Evolutionary conservation across 2,113 vertebrate genomes (phyloP).

Genomic region (Peromyscus californicus): DNA sequence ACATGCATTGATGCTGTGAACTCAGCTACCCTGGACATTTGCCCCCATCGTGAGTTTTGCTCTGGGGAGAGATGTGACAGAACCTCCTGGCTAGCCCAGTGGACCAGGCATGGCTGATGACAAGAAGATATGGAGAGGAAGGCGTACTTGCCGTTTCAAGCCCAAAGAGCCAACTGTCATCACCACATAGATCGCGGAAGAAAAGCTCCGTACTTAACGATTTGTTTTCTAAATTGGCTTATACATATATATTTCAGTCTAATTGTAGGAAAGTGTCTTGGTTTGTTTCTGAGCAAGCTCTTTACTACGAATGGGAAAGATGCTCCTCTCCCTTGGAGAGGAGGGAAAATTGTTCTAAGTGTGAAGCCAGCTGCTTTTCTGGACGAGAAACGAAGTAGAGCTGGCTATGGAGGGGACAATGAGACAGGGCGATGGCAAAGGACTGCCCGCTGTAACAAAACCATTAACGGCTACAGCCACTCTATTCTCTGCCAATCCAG

Average conservation of each 20-base stretch:
- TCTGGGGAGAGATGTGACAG: slow-evolving; percentile 32
- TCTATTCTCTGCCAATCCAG: slow-evolving; percentile 87
- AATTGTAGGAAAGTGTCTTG: slow-evolving; percentile 13
- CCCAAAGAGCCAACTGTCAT: slow-evolving; percentile 66
- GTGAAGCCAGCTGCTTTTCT: slow-evolving; percentile 75
- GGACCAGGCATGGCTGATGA: slow-evolving; percentile 24
- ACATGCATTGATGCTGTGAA: slow-evolving; percentile 73
- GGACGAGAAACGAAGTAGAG: slow-evolving; percentile 76
- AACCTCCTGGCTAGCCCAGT: slow-evolving; percentile 61
- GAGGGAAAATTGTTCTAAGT: slow-evolving; percentile 73
- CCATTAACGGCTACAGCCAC: slow-evolving; percentile 80
- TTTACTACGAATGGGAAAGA: not conserved
- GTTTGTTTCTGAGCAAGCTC: slow-evolving; percentile 44
- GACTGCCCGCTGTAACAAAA: slow-evolving; percentile 80
- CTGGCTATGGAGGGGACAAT: slow-evolving; percentile 67
- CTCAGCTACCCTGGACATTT: slow-evolving; percentile 50
- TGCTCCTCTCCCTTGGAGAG: slow-evolving; percentile 71
- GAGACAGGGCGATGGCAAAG: slow-evolving; percentile 46
- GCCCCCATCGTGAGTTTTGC: slow-evolving; percentile 44
- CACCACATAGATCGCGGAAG: not conserved
- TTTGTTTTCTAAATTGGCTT: not conserved
- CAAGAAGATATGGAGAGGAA: slow-evolving; percentile 63
- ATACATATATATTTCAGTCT: not conserved
- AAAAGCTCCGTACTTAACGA: slow-evolving; percentile 30
- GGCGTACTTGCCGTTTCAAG: slow-evolving; percentile 69